Base-by-base conservation (phyloP, 2,888 invertebrate genomes). In the Cephus pulcher region DNA sequence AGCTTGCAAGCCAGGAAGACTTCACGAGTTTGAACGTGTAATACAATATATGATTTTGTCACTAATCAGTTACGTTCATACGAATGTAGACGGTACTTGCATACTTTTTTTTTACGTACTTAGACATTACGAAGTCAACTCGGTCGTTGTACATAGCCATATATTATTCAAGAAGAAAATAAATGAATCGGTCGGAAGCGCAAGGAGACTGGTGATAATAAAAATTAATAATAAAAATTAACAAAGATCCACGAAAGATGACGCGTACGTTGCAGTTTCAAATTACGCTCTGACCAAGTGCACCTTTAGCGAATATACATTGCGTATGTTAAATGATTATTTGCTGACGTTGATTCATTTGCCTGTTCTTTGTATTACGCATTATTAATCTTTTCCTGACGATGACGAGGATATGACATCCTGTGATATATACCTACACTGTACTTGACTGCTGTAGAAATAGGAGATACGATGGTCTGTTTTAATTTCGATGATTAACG, bases 1-100 rank as follows among this genome's bases (percentile, higher is more conserved):
- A 84, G 86, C 86, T 86, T 86, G 86, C 85, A 85, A 86, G 76
- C 81, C 71, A 71, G 71, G 33, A 71, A 30, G 30, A 71, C 30
- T 30, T 71, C 35, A 69, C 35, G n/a, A 70, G 56, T 74, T 70
- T 37, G 37, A 78, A 68, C 34, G 71, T 34, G 34, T 71, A 71
- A 32, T 71, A 71, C 56, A 6, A 11, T 9, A 56, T 56, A 56
- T 2, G 56, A 56, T 56, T 23, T 56, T 56, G 56, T 56, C 56
- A 56, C 56, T 56, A 56, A 56, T 56, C 56, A 56, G 56, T 56
- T 56, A 56, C 56, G 23, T 56, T 56, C 56, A 23, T 23, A 56
- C 23, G 56, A 56, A 6, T 56, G 9, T 23, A 4, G 2, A 56
- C 56, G 56, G 56, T 56, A 56, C 56, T 56, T 56, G 23, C 23